These are phyloP conservation scores for Manacus vitellinus DNA, from an alignment of 2,113 vertebrate species.

Conservation along the genomic window DNA sequence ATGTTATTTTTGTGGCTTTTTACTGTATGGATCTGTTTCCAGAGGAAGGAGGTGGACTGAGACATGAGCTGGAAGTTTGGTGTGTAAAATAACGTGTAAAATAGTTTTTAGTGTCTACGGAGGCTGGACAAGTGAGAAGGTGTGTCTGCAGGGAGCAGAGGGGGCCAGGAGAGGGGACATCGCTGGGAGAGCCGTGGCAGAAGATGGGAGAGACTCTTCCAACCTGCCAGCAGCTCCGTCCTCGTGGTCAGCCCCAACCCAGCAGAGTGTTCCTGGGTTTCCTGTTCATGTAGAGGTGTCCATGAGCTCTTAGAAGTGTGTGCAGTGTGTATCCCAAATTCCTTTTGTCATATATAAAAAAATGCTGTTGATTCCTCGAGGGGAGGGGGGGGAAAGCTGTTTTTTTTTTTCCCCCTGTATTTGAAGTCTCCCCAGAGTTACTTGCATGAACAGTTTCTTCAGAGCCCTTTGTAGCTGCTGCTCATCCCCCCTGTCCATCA, in stretches of 20 bases:
- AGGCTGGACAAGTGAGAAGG: background rate
- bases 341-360: slow-evolving; percentile 35
- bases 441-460: slow-evolving; percentile 56
- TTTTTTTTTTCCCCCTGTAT: slow-evolving; percentile 11
- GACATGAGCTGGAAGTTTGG: background rate
- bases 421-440: slow-evolving; percentile 11
- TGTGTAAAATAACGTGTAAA: slow-evolving; percentile 49
- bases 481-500: background rate
- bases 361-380: slow-evolving; percentile 26
- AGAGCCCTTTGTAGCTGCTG: background rate
- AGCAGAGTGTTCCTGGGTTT: background rate
- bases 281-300: background rate
- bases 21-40: slow-evolving; percentile 42
- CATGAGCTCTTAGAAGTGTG: background rate
- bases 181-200: background rate
- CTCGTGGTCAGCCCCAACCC: background rate
- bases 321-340: background rate
- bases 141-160: background rate
- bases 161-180: background rate
- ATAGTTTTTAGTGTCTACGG: background rate
- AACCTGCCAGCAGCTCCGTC: background rate
- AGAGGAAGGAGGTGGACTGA: background rate
- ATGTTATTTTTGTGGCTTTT: slow-evolving; percentile 68
- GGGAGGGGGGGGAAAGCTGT: background rate
- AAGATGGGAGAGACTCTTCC: background rate